Conservation (phyloP, 2,797 vertebrate genomes). For the Brotula barbata region DNA sequence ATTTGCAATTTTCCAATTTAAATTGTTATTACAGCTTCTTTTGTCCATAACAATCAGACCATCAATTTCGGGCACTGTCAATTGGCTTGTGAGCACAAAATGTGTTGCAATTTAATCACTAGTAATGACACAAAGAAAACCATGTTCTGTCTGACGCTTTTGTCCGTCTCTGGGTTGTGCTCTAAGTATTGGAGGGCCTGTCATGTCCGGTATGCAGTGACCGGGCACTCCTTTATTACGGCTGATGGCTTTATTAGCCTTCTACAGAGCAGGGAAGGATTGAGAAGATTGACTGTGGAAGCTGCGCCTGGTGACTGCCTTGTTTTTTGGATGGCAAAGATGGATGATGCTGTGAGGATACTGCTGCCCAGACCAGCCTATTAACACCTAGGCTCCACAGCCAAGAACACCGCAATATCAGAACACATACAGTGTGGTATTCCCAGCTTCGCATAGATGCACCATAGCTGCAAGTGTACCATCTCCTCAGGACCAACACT, state of each 20-base stretch:
- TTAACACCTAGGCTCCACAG: conserved; percentile 44
- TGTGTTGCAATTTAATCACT: conserved; percentile 35
- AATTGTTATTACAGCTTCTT: conserved; percentile 26
- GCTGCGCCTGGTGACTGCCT: conserved; percentile 61
- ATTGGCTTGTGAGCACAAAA: conserved; percentile 43
- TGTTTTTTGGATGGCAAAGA: conserved; percentile 42
- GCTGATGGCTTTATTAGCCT: conserved; percentile 62
- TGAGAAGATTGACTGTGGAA: conserved; percentile 55
- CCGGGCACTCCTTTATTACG: conserved; percentile 56
- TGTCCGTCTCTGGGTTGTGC: conserved; percentile 38
- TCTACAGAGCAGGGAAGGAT: conserved; percentile 35
- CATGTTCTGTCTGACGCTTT: conserved; percentile 31
- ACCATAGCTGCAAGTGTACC: background rate
- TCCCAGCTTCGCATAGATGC: conserved; percentile 9
- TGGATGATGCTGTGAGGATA: conserved; percentile 36
- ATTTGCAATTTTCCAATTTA: conserved; percentile 46
- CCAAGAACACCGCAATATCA: conserved; percentile 47
- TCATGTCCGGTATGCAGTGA: conserved; percentile 46
- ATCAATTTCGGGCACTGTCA: conserved; percentile 10
- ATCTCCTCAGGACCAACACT: conserved; percentile 14
- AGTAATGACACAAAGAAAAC: conserved; percentile 52
- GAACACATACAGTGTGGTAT: conserved; percentile 19
- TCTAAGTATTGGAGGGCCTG: conserved; percentile 38
- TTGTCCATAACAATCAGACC: conserved; percentile 10
- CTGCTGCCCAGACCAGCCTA: conserved; percentile 26